Base-by-base conservation (phyloP, 2,797 vertebrate species). In the Tachyglossus aculeatus region DNA sequence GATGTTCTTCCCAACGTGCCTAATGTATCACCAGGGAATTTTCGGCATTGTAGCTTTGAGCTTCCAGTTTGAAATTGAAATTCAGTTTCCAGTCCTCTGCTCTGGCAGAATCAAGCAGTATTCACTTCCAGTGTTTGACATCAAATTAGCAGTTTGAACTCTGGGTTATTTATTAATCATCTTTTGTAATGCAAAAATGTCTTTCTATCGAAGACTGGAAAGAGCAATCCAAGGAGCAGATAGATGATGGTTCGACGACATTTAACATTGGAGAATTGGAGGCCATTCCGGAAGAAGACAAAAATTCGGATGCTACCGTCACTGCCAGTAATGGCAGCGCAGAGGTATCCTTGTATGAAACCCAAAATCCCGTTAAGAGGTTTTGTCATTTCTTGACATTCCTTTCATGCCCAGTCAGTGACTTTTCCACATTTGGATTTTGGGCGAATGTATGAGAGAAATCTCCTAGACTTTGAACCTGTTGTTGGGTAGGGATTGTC, bases 271-370 rank as follows among this genome's bases (percentile, higher is more conserved):
- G 60, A 55, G 55, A 63, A 25, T 27, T 67, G n/a, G 71, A 62
- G 57, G 24, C 9, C 36, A 9, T 36, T 69, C 37, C 54, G 55
- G 74, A 54, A 75, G 37, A 38, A 29, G 41, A 27, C 60, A 58
- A 65, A 70, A 82, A 12, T 10, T 13, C 45, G 51, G 67, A 69
- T 64, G 45, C 27, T 24, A 77, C 36, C 15, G 67, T 85, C 75
- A 73, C 52, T 43, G 18, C 22, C 34, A 38, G 13, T 19, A 37
- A 59, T 66, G 75, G 11, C 45, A 68, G 66, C 70, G 7, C 22
- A 56, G 69, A 93, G 86, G 90, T 92, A 90, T 75, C 24, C 19
- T 65, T 67, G 60, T 12, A 19, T 54, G 15, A 59, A 50, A 8
- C 9, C 67, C 37, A 25, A n/a, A 22, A n/a, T n/a, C n/a, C n/a